Base-by-base conservation (phyloP, 92 coral and sea anemone genomes). In the Palythoa grandis region DNA sequence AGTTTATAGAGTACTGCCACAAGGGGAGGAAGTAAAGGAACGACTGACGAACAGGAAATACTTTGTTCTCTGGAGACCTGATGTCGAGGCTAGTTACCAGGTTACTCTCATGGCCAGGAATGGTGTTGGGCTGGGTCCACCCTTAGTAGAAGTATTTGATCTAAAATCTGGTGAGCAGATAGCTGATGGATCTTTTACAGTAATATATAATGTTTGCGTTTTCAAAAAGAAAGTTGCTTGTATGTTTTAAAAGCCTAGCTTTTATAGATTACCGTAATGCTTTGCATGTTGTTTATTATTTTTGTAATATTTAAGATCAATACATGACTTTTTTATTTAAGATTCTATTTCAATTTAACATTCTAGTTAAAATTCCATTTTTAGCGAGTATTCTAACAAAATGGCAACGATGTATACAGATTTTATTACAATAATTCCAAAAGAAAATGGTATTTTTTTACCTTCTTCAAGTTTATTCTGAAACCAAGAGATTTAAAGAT, bases 41-140 rank as follows among this genome's bases (percentile, higher is more conserved):
- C 78, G 84, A 39, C 56, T 52, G 9, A 84, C 84, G 20, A 94
- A 88, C 57, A 89, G 89, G 65, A 73, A 84, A 66, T 39, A 88
- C 6, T 86, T 89, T 19, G 91, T 87, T 82, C 86, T 96, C 11
- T 85, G 92, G 50, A 89, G 76, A 16, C 85, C 95, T 11, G 90
- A 96, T 79, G 54, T 80, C 38, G 61, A 84, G 79, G 91, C 93
- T 54, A 86, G 83, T 72, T 96, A 95, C 90, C 97, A 86, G 91
- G 76, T 96, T 75, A 88, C 98, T 35, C 91, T 96, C 20, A 74
- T 91, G 79, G 99, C 99, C 12, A 83, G 86, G n/a, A 96, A 95
- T 69, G 89, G 91, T 47, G 91, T 96, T 19, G 99, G 99, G 12
- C 82, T 77, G 4, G 96, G 99, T 4, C 99, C 99, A 0, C 99